These are phyloP conservation scores for Thelaira solivaga DNA, from an alignment of 2,888 invertebrate species.

Conservation along the genomic window DNA sequence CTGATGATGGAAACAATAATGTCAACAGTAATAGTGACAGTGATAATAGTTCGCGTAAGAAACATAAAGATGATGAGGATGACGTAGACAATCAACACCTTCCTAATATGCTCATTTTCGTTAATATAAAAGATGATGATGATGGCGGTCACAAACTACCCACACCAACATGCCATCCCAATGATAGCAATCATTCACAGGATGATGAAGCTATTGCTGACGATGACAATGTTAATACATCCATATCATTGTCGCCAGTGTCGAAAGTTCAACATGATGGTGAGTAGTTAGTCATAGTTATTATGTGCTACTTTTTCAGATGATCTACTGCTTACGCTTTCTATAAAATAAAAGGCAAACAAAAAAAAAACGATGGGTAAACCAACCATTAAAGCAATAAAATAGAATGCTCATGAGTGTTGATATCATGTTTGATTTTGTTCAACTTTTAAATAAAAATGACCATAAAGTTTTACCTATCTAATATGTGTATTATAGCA, in stretches of 20 bases:
- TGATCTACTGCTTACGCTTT: background rate
- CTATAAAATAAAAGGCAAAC: background rate
- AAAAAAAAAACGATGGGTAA: conserved; percentile 9
- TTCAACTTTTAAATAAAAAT: conserved; percentile 75
- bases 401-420: background rate
- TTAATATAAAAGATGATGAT: conserved; percentile 14
- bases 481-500: too few species aligned
- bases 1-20: conserved; percentile 8
- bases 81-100: conserved; percentile 24
- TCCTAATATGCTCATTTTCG: background rate
- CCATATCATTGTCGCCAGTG: conserved; percentile 27
- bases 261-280: conserved; percentile 62
- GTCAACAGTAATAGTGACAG: conserved; percentile 1
- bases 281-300: conserved; percentile 61
- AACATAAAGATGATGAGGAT: conserved; percentile 15
- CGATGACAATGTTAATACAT: conserved; percentile 56
- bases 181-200: conserved; percentile 44
- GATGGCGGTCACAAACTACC: conserved; percentile 12
- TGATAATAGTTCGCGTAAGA: conserved; percentile 12
- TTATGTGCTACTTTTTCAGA: conserved; percentile 33
- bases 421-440: conserved; percentile 65
- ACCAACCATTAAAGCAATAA: too few species aligned
- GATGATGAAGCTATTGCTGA: conserved; percentile 32
- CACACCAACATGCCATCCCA: conserved; percentile 39
- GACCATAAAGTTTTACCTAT: conserved; percentile 65